Conservation (phyloP, 2,888 invertebrate genomes). For the Apoderus coryli region DNA sequence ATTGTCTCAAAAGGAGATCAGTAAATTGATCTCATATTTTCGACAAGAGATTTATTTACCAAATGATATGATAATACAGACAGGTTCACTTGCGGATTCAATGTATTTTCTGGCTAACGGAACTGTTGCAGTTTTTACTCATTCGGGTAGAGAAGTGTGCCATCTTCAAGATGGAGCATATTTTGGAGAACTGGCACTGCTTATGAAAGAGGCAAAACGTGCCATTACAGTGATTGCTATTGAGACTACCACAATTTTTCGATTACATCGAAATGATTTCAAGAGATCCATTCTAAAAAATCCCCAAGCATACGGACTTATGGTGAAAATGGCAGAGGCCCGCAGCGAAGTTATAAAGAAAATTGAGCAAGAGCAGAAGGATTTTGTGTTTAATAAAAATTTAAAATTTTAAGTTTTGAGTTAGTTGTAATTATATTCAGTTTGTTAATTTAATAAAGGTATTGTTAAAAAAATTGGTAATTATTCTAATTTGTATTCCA, state of each 20-base stretch:
- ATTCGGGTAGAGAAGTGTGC: conserved; percentile 42
- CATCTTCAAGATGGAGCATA: conserved; percentile 41
- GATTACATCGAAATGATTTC: conserved; percentile 40
- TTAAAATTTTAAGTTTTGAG: too few relatives aligned
- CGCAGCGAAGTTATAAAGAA: too few relatives aligned
- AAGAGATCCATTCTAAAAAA: too few relatives aligned
- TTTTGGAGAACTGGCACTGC: conserved; percentile 46
- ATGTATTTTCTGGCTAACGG: conserved; percentile 49
- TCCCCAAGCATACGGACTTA: too few relatives aligned
- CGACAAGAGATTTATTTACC: conserved; percentile 43
- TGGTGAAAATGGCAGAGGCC: too few relatives aligned
- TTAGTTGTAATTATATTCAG: too few relatives aligned
- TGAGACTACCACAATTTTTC: conserved; percentile 45
- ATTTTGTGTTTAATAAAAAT: too few relatives aligned
- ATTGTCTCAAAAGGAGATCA: conserved; percentile 34
- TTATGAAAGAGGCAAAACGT: conserved; percentile 40
- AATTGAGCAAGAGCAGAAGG: too few relatives aligned
- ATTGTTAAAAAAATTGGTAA: too few relatives aligned
- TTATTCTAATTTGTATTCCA: too few relatives aligned
- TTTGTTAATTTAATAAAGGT: too few relatives aligned
- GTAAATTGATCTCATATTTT: conserved; percentile 37
- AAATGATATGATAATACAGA: conserved; percentile 42
- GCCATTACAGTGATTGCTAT: conserved; percentile 44
- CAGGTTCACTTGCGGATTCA: conserved; percentile 43
- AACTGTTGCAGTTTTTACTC: conserved; percentile 43